These are phyloP conservation scores for Drosophila yooni DNA, from an alignment of 2,888 invertebrate genomes.

Conservation along the genomic window DNA sequence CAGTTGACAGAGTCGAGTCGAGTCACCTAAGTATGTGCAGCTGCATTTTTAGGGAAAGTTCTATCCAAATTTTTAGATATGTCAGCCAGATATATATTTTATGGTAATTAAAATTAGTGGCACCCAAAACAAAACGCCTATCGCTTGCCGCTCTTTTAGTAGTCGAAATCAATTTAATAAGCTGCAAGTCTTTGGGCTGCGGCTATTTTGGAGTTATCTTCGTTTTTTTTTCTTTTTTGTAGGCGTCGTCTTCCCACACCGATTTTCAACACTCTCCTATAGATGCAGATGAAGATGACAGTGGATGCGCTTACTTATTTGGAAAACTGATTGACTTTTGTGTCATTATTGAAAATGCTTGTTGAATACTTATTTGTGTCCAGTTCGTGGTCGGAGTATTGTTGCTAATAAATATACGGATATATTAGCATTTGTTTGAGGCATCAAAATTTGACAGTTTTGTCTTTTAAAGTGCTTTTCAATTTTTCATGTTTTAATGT, in stretches of 20 bases:
- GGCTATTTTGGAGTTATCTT: slow-evolving; percentile 38
- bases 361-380: slow-evolving; percentile 18
- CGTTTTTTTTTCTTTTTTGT: slow-evolving; percentile 28
- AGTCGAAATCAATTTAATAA: slow-evolving; percentile 69
- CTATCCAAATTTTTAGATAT: slow-evolving; percentile 41
- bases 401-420: neutral
- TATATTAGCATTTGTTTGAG: slow-evolving; percentile 1
- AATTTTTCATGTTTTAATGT: neutral
- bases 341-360: slow-evolving; percentile 27
- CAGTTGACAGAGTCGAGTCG: slow-evolving; percentile 23
- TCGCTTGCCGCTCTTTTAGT: slow-evolving; percentile 50
- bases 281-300: slow-evolving; percentile 20
- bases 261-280: slow-evolving; percentile 66
- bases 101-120: slow-evolving; percentile 71
- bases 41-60: slow-evolving; percentile 65
- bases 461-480: neutral
- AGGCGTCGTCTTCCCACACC: slow-evolving; percentile 67
- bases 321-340: slow-evolving; percentile 22
- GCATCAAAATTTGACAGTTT: neutral
- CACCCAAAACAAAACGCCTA: slow-evolving; percentile 60
- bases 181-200: slow-evolving; percentile 54
- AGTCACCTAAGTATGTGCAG: slow-evolving; percentile 49
- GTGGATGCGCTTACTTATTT: slow-evolving; percentile 11
- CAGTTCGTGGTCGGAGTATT: slow-evolving; percentile 20
- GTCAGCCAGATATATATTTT: slow-evolving; percentile 45